phyloP scores from a whole-genome alignment of 2,888 invertebrate species.

The Luperina nickerlii region DNA sequence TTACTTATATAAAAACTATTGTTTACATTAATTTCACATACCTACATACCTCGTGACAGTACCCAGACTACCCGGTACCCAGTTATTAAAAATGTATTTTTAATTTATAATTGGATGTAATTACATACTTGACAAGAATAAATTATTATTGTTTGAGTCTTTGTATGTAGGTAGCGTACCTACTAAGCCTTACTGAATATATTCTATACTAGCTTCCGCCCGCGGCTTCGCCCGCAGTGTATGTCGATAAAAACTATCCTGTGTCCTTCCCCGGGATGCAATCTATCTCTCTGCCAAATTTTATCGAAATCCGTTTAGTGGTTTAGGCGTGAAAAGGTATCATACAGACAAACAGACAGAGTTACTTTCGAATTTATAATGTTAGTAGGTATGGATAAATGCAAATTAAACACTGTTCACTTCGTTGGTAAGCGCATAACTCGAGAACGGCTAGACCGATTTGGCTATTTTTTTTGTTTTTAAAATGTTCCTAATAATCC shows the following conservation, averaged over 20 bases:
- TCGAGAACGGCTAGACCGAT: neutral
- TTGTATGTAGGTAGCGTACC: neutral
- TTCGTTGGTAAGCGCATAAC: neutral
- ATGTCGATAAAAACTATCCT: no score
- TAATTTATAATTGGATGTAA: conserved; percentile 24
- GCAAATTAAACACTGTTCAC: neutral
- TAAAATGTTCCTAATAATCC: neutral
- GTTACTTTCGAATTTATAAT: no score
- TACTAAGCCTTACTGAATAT: neutral
- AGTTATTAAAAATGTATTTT: conserved; percentile 15
- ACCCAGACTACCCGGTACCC: neutral
- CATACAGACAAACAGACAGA: no score
- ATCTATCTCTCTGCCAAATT: no score
- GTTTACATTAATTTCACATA: conserved; percentile 18
- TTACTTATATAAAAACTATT: conserved; percentile 20
- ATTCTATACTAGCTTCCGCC: no score
- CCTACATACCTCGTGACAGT: conserved; percentile 7
- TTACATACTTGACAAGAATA: conserved; percentile 11
- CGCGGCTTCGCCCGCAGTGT: no score
- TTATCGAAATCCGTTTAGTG: no score
- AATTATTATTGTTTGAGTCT: conserved; percentile 5
- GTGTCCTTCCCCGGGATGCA: no score
- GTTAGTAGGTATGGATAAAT: no score
- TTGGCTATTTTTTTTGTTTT: neutral
- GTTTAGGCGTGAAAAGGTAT: no score